phyloP scores from a whole-genome alignment of 2,797 vertebrate species.

The Halcyon leucocephala region DNA sequence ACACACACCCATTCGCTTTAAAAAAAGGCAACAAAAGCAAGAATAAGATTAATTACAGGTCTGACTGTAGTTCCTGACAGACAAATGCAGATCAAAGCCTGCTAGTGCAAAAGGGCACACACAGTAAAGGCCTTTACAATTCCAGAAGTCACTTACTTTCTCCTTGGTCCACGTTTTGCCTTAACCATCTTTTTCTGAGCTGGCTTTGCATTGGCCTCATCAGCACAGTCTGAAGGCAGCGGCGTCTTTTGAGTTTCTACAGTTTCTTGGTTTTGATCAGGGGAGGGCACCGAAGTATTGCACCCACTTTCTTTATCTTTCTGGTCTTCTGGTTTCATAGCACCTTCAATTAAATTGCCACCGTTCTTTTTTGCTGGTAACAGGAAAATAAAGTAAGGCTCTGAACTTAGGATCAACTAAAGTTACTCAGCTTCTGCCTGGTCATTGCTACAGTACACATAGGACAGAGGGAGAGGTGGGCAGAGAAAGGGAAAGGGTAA shows the following conservation, averaged over 20 bases:
- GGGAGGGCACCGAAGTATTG: conserved; percentile 60
- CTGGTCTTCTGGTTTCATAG: conserved; percentile 79
- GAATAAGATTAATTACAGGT: background rate
- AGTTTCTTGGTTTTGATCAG: conserved; percentile 76
- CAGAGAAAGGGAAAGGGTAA: background rate
- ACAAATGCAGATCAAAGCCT: background rate
- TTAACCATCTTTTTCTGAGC: conserved; percentile 78
- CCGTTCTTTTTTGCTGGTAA: conserved; percentile 79
- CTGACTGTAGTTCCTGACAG: background rate
- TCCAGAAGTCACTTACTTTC: conserved; percentile 78
- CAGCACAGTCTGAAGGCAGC: conserved; percentile 62
- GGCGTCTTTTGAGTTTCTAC: conserved; percentile 62
- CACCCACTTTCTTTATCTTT: conserved; percentile 75
- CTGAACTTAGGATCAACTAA: background rate
- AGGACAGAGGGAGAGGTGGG: background rate
- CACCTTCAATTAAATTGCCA: conserved; percentile 67
- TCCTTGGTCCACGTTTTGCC: conserved; percentile 81
- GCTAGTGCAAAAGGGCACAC: background rate
- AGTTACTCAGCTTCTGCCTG: background rate
- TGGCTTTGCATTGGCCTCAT: conserved; percentile 75
- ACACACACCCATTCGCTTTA: background rate
- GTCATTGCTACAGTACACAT: background rate
- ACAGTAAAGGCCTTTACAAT: background rate
- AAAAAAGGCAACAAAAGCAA: background rate
- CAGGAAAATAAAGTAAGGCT: background rate